Percentiles rank a stretch among this genome's conserved stretches.
Evolutionary conservation across 2,113 vertebrate species (phyloP).

Genomic region (Solea senegalensis): DNA sequence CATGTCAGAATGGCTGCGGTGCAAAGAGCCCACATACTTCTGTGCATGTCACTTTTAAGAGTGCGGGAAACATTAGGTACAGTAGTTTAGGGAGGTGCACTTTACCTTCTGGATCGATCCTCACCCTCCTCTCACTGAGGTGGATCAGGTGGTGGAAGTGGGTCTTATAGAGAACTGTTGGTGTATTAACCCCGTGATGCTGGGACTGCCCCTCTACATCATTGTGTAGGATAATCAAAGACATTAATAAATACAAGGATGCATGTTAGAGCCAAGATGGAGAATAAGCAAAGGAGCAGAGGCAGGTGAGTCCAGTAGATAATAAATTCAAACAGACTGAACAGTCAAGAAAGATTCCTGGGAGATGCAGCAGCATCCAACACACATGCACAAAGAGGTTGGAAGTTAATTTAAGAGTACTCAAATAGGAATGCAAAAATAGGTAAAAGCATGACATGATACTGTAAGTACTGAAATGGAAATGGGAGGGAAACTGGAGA

Average conservation of each 20-base stretch:
- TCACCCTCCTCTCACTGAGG: too few relatives aligned
- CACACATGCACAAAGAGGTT: constrained; percentile 11
- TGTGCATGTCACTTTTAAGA: too few relatives aligned
- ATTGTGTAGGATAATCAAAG: too few relatives aligned
- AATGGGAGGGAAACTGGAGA: neutral
- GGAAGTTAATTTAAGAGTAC: neutral
- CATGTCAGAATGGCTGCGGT: too few relatives aligned
- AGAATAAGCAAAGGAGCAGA: neutral
- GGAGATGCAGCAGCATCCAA: constrained; percentile 11
- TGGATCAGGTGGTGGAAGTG: too few relatives aligned
- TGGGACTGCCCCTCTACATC: too few relatives aligned
- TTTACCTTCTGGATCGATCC: too few relatives aligned
- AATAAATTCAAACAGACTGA: constrained; percentile 25
- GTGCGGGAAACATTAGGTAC: too few relatives aligned
- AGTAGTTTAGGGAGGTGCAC: too few relatives aligned
- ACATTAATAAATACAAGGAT: neutral
- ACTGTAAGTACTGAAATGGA: neutral
- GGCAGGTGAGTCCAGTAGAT: neutral
- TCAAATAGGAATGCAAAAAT: neutral
- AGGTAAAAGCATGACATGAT: neutral
- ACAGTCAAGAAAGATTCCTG: constrained; percentile 11
- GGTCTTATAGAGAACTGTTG: too few relatives aligned
- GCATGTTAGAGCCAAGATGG: neutral
- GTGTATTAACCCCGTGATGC: too few relatives aligned
- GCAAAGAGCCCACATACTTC: too few relatives aligned